These are phyloP conservation scores for Cheilosia scutellata DNA, from an alignment of 2,888 invertebrate species.

Conservation along the genomic window DNA sequence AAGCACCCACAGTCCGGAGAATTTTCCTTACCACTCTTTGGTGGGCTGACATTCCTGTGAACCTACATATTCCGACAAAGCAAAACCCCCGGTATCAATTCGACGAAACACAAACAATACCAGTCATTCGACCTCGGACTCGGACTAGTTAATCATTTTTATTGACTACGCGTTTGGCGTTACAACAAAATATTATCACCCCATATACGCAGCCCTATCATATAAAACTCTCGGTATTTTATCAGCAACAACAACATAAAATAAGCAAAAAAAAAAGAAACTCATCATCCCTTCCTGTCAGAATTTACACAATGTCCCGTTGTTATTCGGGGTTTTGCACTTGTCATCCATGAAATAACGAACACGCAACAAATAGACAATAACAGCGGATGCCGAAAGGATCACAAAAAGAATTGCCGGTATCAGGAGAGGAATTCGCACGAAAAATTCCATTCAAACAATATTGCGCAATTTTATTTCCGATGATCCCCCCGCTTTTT, in stretches of 20 bases:
- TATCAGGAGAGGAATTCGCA: slow-evolving; percentile 22
- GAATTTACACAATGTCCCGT: slow-evolving; percentile 40
- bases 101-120: neutral
- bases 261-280: neutral
- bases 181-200: neutral
- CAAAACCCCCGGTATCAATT: neutral
- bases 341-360: slow-evolving; percentile 42
- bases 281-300: slow-evolving; percentile 29
- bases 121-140: slow-evolving; percentile 1
- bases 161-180: slow-evolving; percentile 15
- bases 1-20: no score
- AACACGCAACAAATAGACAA: slow-evolving; percentile 38
- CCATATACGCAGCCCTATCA: neutral
- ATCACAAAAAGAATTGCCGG: slow-evolving; percentile 11
- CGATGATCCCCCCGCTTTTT: slow-evolving; percentile 43
- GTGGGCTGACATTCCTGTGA: no score
- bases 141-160: slow-evolving; percentile 34
- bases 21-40: no score
- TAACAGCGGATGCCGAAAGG: slow-evolving; percentile 21
- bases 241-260: neutral
- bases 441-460: slow-evolving; percentile 34
- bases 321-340: slow-evolving; percentile 48
- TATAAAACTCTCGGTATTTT: neutral
- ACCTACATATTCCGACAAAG: no score
- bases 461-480: slow-evolving; percentile 50